These are phyloP conservation scores for Numenius arquata DNA, from an alignment of 2,113 vertebrate genomes.

Conservation along the genomic window DNA sequence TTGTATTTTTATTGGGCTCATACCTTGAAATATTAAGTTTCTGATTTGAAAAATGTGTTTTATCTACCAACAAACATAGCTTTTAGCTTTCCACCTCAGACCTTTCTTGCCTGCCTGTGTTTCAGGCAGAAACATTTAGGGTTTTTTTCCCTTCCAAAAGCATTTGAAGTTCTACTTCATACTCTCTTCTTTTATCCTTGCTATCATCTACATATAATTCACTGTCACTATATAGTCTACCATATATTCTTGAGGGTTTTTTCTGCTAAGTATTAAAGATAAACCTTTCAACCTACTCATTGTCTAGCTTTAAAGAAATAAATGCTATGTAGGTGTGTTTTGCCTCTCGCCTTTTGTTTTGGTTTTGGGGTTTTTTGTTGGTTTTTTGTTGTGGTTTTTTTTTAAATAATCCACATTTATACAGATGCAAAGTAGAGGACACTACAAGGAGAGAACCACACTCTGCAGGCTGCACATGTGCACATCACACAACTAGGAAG, in stretches of 20 bases:
- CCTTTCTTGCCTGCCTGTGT: background rate
- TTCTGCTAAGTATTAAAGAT: background rate
- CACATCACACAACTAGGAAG: background rate
- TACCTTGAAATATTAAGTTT: background rate
- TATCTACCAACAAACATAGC: background rate
- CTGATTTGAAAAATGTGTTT: constrained; percentile 9
- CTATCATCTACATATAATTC: background rate
- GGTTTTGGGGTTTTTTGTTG: background rate
- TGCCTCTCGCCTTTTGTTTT: background rate
- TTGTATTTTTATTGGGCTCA: constrained; percentile 13
- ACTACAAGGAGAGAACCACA: background rate
- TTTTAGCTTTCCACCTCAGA: constrained; percentile 40
- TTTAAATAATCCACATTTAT: background rate
- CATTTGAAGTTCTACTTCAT: background rate
- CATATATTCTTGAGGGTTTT: background rate
- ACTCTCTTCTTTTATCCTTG: background rate
- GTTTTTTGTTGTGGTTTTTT: background rate
- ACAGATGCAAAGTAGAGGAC: constrained; percentile 1
- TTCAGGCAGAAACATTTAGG: background rate
- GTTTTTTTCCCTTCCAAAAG: background rate
- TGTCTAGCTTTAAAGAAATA: background rate
- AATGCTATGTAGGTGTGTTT: rapidly evolving
- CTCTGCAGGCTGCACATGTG: background rate
- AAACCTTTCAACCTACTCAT: background rate
- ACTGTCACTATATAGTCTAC: background rate